Conservation (phyloP, 2,888 invertebrate species). For the Teleiodes luculella region DNA sequence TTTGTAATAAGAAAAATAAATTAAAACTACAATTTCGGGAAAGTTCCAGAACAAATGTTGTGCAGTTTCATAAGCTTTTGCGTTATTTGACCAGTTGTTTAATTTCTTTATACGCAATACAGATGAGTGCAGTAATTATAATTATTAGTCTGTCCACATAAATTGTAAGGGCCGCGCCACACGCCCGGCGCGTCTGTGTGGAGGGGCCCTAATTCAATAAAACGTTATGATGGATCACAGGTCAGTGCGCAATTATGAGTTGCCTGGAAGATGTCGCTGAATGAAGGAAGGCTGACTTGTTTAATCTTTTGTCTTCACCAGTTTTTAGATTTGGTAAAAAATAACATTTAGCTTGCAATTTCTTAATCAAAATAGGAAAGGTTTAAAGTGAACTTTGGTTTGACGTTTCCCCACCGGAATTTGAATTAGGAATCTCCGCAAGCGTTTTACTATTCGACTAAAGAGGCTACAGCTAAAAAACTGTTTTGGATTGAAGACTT, state of each 20-base stretch:
- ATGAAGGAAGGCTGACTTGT: neutral
- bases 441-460: no score
- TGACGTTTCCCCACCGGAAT: no score
- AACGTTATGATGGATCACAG: slow-evolving; percentile 49
- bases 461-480: no score
- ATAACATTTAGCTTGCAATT: no score
- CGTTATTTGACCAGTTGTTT: neutral
- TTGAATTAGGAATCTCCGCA: no score
- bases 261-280: neutral
- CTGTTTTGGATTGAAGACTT: no score
- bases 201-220: slow-evolving; percentile 56
- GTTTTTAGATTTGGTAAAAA: neutral
- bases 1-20: no score
- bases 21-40: no score
- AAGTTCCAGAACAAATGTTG: no score
- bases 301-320: neutral
- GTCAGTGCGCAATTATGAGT: neutral
- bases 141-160: slow-evolving; percentile 5
- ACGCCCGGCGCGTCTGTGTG: slow-evolving; percentile 30
- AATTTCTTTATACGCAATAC: neutral
- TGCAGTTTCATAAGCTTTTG: no score
- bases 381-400: no score
- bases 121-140: slow-evolving; percentile 14
- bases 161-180: slow-evolving; percentile 11
- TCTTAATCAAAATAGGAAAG: no score